These are phyloP conservation scores for Slavum lentiscoides DNA, from an alignment of 2,888 invertebrate species.

Conservation along the genomic window DNA sequence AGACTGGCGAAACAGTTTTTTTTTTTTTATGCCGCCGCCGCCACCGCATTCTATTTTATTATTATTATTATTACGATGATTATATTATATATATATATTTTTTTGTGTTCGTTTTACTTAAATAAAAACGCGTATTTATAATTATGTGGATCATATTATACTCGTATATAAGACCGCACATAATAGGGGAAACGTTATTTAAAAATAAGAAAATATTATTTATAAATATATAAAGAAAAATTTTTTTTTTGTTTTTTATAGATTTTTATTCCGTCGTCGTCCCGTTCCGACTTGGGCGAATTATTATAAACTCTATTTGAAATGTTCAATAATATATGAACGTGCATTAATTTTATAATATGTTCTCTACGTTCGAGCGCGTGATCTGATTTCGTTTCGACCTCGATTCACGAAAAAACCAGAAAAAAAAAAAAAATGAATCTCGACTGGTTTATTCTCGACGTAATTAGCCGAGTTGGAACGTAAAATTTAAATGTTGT, in stretches of 20 bases:
- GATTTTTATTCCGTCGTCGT: no score
- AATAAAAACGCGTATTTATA: constrained; percentile 19
- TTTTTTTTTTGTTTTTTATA: no score
- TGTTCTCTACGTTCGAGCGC: neutral
- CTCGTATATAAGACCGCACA: no score
- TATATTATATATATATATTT: neutral
- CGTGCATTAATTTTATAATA: neutral
- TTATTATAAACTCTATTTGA: no score
- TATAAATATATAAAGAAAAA: no score
- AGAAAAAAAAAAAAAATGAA: neutral
- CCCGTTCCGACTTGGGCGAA: no score
- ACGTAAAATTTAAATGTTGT: no score
- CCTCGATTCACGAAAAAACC: constrained; percentile 2
- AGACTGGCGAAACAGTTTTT: constrained; percentile 52
- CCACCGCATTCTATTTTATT: constrained; percentile 38
- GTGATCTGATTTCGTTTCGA: constrained; percentile 20
- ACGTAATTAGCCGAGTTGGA: neutral
- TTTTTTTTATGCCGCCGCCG: constrained; percentile 8
- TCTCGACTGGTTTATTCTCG: neutral
- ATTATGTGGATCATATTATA: no score
- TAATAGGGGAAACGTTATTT: no score
- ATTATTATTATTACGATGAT: constrained; percentile 20
- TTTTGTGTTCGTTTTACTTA: no score
- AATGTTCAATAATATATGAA: neutral
- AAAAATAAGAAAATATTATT: no score